These are phyloP conservation scores for Parnassius mnemosyne DNA, from an alignment of 2,888 invertebrate genomes.

Conservation along the genomic window DNA sequence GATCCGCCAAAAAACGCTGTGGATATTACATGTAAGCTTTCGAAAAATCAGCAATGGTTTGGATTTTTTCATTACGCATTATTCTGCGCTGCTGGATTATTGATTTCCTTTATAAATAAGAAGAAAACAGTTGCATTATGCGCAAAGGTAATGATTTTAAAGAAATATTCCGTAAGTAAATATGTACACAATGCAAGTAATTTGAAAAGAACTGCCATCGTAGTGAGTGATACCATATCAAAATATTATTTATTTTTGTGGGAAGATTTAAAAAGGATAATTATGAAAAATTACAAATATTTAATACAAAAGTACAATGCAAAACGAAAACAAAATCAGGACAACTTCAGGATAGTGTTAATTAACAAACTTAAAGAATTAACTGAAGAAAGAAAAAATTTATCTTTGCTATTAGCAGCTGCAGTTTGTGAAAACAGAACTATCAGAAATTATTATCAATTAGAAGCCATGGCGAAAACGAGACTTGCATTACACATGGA, in stretches of 20 bases:
- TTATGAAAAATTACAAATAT: not conserved
- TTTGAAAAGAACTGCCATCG: conserved; percentile 40
- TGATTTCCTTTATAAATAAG: conserved; percentile 48
- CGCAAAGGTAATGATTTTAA: conserved; percentile 39
- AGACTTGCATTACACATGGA: conserved; percentile 53
- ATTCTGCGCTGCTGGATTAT: conserved; percentile 54
- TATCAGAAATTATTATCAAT: conserved; percentile 53
- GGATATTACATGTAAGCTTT: conserved; percentile 8
- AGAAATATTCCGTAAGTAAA: conserved; percentile 27
- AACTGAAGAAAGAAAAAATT: conserved; percentile 51
- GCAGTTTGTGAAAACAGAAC: conserved; percentile 63
- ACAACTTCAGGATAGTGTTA: conserved; percentile 41
- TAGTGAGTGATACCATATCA: conserved; percentile 32
- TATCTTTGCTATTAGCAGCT: conserved; percentile 53
- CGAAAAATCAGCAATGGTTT: conserved; percentile 16
- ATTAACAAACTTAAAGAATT: conserved; percentile 56
- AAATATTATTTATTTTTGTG: conserved; percentile 33
- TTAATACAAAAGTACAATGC: not conserved
- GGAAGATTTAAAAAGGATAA: conserved; percentile 26
- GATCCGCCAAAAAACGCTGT: conserved; percentile 1
- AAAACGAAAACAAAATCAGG: conserved; percentile 31
- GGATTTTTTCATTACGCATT: conserved; percentile 44
- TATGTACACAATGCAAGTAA: conserved; percentile 20
- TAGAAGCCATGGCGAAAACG: conserved; percentile 56
- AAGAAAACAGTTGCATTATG: conserved; percentile 45